Conservation (phyloP, 2,888 invertebrate genomes). For the Heteromurus nitidus region DNA sequence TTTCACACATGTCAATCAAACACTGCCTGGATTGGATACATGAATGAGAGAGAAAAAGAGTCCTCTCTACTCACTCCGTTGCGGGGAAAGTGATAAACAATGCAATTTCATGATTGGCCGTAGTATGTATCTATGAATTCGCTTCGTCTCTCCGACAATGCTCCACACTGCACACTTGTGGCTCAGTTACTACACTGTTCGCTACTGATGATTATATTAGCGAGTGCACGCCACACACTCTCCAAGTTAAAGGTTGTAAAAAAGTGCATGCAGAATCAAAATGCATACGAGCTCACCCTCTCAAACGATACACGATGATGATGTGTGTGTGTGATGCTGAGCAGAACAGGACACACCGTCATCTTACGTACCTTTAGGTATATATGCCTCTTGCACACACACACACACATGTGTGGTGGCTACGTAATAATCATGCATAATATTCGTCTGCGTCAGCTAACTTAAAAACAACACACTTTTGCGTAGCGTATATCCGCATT, state of each 20-base stretch:
- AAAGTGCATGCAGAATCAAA: conserved; percentile 46
- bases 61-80: background rate
- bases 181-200: background rate
- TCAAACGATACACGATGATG: too few species aligned
- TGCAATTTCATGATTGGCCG: background rate
- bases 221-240: conserved; percentile 33
- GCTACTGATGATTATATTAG: conserved; percentile 43
- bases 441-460: background rate
- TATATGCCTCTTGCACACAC: background rate
- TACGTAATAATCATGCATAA: background rate
- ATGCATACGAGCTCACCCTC: conserved; percentile 20
- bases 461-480: conserved; percentile 4
- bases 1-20: too few species aligned
- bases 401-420: background rate
- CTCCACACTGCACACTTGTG: background rate
- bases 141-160: too few species aligned
- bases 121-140: too few species aligned
- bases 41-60: too few species aligned
- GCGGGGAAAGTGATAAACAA: background rate
- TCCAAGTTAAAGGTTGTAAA: conserved; percentile 36
- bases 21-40: too few species aligned
- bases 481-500: conserved; percentile 15
- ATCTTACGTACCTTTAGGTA: background rate
- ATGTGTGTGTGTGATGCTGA: background rate
- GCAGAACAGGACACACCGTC: background rate